Percentiles rank a stretch among this genome's conserved stretches.
Conservation (phyloP, 30 jellyfish, hydroid and myxozoan genomes). For the Hydractinia echinata region DNA sequence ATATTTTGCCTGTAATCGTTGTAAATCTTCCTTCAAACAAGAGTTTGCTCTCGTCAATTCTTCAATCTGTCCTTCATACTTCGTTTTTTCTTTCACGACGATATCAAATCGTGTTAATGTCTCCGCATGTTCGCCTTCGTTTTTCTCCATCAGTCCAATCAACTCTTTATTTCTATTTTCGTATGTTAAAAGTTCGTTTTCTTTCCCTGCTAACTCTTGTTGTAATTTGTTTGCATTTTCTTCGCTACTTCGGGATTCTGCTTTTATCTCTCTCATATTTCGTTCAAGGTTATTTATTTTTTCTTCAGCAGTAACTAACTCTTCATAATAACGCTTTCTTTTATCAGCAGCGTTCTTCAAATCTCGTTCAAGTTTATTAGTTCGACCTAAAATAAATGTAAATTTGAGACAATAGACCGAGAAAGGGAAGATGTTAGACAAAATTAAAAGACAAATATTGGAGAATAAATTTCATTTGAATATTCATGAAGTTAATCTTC, state of each 20-base stretch:
- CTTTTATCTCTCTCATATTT: not conserved
- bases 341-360: not conserved
- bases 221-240: not conserved
- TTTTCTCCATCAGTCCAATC: not conserved
- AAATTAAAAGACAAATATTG: not conserved
- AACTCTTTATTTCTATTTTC: not conserved
- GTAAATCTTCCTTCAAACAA: not conserved
- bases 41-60: conserved; percentile 3
- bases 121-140: not conserved
- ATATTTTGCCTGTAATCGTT: not conserved
- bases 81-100: conserved; percentile 5
- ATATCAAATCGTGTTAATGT: not conserved
- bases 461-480: not conserved
- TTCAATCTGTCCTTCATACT: conserved; percentile 4
- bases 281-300: not conserved
- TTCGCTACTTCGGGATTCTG: not conserved
- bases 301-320: not conserved
- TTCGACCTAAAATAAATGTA: not conserved
- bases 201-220: not conserved
- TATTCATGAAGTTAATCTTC: not conserved
- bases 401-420: not conserved
- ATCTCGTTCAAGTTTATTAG: conserved; percentile 7
- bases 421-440: too few species aligned
- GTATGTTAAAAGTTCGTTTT: not conserved
- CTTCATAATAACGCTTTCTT: conserved; percentile 1